Evolutionary conservation across 2,888 invertebrate species (phyloP), one percentile per base, ranked within the genome.

Genomic region (Anthrax anthrax): DNA sequence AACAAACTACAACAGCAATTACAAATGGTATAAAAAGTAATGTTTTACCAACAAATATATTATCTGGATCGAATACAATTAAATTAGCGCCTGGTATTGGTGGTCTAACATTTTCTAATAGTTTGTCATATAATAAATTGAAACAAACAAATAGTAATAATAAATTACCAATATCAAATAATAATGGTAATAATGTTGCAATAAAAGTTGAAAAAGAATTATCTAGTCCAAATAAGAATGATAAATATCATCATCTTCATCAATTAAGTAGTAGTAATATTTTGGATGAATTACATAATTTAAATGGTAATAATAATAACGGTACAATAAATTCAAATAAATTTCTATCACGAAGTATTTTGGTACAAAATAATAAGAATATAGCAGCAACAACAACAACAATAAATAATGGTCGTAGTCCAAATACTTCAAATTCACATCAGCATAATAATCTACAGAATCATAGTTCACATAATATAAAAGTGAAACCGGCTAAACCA

Each of bases 21-120:
- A 10, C 37, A 3, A 42, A 42, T n/a, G n/a, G 2, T 5, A 17
- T 17, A 38, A 19, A 37, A 34, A 50, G 38, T 42, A 29, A 36
- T 12, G 17, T 27, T 23, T 27, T 42, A 37, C 41, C 50, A 18
- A 34, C 44, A n/a, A 46, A 48, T 12, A 53, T 51, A 32, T 44
- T 47, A 16, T 44, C 55, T 4, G 45, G 52, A 2, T 58, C 61
- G 10, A 67, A 62, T 50, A 68, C 67, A 18, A 67, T 68, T 8
- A 69, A 69, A 50, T 51, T 69, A 43, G 67, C 62, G 4, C 63
- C 67, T 0, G 68, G 67, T 16, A 67, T 67, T 44, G 69, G 68
- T 18, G 67, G 67, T 0, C 54, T 68, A 23, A 66, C 69, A 13
- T 67, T 69, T 54, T 66, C 65, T 23, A 68, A 68, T 47, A 68